Base-by-base conservation (phyloP, 2,797 vertebrate genomes). In the Meriones psammophilus region DNA sequence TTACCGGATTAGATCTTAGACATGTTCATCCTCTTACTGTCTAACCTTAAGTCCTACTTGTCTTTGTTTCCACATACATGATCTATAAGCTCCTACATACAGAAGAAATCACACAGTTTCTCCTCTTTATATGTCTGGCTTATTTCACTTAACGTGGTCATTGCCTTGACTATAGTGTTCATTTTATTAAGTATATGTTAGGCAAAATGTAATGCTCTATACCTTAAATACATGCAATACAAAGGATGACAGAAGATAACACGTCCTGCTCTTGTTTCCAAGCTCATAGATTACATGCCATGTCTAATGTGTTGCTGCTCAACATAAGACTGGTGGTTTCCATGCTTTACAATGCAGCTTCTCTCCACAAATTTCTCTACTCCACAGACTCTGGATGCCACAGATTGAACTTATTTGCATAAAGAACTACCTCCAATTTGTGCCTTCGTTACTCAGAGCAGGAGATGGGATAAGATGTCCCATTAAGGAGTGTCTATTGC, bases 271-370 rank as follows among this genome's bases (percentile, higher is more conserved):
- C 58, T 92, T 56, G 14, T 28, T 20, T 92, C 68, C 54, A 28
- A 93, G 36, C 73, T 69, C 39, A 78, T 17, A 74, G 50, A 68
- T 91, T 62, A 24, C 14, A 62, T 94, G 62, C 36, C 24, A 76
- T 12, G 84, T 36, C 94, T 66, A 76, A 83, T 58, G 26, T 26
- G 68, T 62, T 94, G n/a, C 84, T 97, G 12, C 46, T 93, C 54
- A 33, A 77, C 33, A 80, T 58, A 66, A 1, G 78, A 92, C 76
- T 8, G 17, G 7, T 86, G 62, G 39, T 83, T 68, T 92, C 66
- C 20, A 33, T 7, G 2, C 18, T n/a, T 42, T 33, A 58, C 30
- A 50, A 8, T 30, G 6, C 12, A 28, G 28, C 33, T 71, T 24
- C 9, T 1, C 76, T 73, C 58, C 1, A 6, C n/a, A 30, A 13